Percentiles rank a stretch among this genome's conserved stretches.
Evolutionary conservation across 2,113 vertebrate genomes (phyloP).

Genomic region (Neotragus pygmaeus): DNA sequence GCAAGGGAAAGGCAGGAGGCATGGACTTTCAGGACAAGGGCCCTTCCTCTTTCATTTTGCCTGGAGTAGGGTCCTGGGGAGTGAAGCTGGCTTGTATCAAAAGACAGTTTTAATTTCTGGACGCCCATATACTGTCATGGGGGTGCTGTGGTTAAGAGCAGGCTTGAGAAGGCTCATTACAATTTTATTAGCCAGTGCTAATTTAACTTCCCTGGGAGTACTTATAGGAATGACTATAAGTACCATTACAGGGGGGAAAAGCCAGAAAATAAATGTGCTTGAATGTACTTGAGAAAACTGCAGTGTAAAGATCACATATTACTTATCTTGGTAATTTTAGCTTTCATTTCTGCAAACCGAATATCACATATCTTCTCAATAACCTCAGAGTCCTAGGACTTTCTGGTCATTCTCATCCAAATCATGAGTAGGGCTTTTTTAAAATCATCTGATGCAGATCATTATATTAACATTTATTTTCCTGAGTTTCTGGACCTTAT

Average conservation of each 20-base stretch:
- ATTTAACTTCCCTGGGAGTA: neutral
- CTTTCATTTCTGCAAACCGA: neutral
- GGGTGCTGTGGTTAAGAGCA: neutral
- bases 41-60: accelerated
- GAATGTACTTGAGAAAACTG: neutral
- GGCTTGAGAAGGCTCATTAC: neutral
- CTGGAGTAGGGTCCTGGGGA: neutral
- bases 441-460: too few species aligned
- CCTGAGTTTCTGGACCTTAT: accelerated
- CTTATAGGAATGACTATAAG: neutral
- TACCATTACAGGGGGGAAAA: neutral
- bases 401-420: neutral
- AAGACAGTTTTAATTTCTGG: neutral
- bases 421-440: neutral
- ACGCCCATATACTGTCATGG: accelerated
- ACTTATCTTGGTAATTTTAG: neutral
- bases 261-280: neutral
- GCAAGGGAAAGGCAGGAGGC: accelerated
- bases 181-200: neutral
- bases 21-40: accelerated
- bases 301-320: neutral
- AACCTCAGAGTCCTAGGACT: neutral
- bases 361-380: neutral
- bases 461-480: neutral
- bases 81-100: neutral